These are phyloP conservation scores for Champsocephalus gunnari DNA, from an alignment of 2,797 vertebrate species.

Conservation along the genomic window DNA sequence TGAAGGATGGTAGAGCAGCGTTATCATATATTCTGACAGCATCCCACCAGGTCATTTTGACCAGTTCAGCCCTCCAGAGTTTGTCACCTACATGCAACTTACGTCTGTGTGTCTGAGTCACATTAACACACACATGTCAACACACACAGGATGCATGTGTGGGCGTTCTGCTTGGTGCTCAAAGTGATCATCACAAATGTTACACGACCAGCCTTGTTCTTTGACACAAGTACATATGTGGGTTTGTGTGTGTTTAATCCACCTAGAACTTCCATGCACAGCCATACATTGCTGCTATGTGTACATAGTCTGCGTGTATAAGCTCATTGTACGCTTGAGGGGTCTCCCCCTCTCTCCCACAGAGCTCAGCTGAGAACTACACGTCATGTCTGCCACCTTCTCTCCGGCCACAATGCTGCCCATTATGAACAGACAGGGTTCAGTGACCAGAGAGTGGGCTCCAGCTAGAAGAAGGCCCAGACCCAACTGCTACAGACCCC, in stretches of 20 bases:
- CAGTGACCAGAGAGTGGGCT: constrained; percentile 68
- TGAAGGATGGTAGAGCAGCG: constrained; percentile 4
- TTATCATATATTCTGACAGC: constrained; percentile 7
- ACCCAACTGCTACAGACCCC: constrained; percentile 22
- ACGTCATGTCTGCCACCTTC: constrained; percentile 83
- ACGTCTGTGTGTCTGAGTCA: constrained; percentile 42
- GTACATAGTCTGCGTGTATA: constrained; percentile 54
- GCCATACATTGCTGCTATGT: constrained; percentile 35
- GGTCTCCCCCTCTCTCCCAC: constrained; percentile 57
- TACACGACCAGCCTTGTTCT: constrained; percentile 25
- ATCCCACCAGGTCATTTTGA: constrained; percentile 19
- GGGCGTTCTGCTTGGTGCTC: constrained; percentile 40
- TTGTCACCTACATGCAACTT: constrained; percentile 47
- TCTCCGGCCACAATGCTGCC: constrained; percentile 76
- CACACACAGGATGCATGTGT: constrained; percentile 61
- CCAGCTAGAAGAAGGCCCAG: constrained; percentile 44
- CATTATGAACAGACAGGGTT: constrained; percentile 72
- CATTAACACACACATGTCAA: constrained; percentile 55
- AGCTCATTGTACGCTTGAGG: constrained; percentile 70
- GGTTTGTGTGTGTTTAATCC: constrained; percentile 11
- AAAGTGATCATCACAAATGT: constrained; percentile 45
- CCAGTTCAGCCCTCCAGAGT: constrained; percentile 28
- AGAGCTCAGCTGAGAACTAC: constrained; percentile 65
- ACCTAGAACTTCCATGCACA: constrained; percentile 15
- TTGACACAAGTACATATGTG: constrained; percentile 29